Evolutionary conservation across 2,888 invertebrate genomes (phyloP), one percentile per base, ranked within the genome.

Genomic region (Conops quadrifasciatus): DNA sequence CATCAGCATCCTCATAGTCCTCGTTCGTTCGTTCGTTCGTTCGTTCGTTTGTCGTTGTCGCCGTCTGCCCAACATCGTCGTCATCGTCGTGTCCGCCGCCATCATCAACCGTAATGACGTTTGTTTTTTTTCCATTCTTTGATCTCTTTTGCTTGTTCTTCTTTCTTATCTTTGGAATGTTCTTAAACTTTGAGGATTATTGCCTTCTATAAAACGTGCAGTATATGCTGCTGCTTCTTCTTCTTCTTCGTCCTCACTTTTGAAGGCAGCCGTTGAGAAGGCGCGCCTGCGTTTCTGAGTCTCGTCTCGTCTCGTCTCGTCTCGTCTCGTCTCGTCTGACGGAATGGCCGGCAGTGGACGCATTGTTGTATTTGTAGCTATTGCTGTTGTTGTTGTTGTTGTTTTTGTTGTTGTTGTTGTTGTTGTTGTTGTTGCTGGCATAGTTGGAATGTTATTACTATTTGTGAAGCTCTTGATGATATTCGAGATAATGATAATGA

Each of bases 141-240:
- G 9, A 36, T 36, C 36, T 58, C 36, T 56, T 58, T 47, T 67
- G 45, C 58, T 43, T 43, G 21, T 47, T 59, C 59, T 47, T 70
- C 63, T 51, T 26, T 77, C 81, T 81, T 81, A 81, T 81, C 81
- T 81, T 66, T 76, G 78, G 81, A 81, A 81, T 81, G 82, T 81
- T 82, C 80, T 81, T 80, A 81, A 81, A 81, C 80, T 81, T 81
- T 79, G 81, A 81, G 81, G 81, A 81, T 81, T 81, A 81, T 80
- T 81, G 77, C 81, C 80, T 77, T 78, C 80, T 80, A 81, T 80
- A 81, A 81, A 81, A 79, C 78, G 79, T 77, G 74, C 62, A 51
- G 45, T 68, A 68, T 68, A 68, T 68, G 59, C 49, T n/a, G n/a
- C n/a, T n/a, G 47, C 56, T 49, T 16, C n/a, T n/a, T 19, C n/a